Percentiles rank a stretch among this genome's conserved stretches.
Conservation (phyloP, 2,113 vertebrate genomes). For the Pavo muticus region DNA sequence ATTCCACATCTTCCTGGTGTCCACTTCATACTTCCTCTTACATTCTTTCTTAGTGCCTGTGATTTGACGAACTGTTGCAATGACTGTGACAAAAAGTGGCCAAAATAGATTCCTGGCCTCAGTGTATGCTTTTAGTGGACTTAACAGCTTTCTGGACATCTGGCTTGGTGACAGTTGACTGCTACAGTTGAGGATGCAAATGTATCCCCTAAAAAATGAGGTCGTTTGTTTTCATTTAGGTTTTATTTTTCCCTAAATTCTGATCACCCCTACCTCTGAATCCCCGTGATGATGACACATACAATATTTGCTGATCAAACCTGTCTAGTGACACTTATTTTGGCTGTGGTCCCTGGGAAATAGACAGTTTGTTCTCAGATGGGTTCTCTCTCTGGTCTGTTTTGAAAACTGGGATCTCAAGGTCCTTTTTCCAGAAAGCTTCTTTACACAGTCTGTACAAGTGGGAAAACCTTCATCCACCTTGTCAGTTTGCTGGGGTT, state of each 20-base stretch:
- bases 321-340: not conserved
- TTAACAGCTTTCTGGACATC: not conserved
- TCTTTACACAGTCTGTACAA: not conserved
- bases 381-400: not conserved
- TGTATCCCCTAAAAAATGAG: not conserved
- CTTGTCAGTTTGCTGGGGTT: conserved; percentile 21
- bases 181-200: not conserved
- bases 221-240: not conserved
- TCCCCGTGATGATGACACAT: not conserved
- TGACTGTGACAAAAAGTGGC: not conserved
- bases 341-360: not conserved
- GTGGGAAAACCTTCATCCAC: conserved; percentile 22
- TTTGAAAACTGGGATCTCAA: not conserved
- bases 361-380: not conserved
- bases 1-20: not conserved
- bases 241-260: not conserved
- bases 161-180: not conserved
- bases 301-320: not conserved
- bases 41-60: not conserved
- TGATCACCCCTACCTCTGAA: not conserved
- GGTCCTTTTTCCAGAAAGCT: not conserved
- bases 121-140: not conserved
- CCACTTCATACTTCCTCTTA: not conserved
- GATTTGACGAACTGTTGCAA: not conserved
- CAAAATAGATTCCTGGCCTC: not conserved